These are phyloP conservation scores for Halichoeres trimaculatus DNA, from an alignment of 2,113 vertebrate species.

Conservation along the genomic window DNA sequence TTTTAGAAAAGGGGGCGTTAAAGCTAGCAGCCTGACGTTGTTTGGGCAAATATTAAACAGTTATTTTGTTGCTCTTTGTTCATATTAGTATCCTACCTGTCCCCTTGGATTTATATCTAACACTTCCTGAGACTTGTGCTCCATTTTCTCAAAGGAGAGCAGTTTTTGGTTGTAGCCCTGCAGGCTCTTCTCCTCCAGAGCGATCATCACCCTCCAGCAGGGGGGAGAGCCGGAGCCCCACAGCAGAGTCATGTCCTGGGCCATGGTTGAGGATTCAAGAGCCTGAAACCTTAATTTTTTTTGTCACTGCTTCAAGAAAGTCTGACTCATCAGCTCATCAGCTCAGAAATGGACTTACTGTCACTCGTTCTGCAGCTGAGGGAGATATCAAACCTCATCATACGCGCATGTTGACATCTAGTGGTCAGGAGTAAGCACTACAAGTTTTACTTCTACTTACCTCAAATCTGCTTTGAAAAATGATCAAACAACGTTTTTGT, in stretches of 20 bases:
- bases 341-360: background rate
- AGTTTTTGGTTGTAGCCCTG: slow-evolving; percentile 77
- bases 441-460: background rate
- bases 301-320: background rate
- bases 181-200: slow-evolving; percentile 82
- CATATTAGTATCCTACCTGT: slow-evolving; percentile 55
- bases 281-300: background rate
- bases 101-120: slow-evolving; percentile 79
- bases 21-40: background rate
- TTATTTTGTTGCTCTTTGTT: background rate
- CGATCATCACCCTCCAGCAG: slow-evolving; percentile 84
- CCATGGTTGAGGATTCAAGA: slow-evolving; percentile 61
- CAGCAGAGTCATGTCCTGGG: slow-evolving; percentile 74
- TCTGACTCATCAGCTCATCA: background rate
- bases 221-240: slow-evolving; percentile 82
- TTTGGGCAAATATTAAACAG: background rate
- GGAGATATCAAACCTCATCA: background rate
- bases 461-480: no score
- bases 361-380: background rate
- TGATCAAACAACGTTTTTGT: no score
- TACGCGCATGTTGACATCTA: background rate
- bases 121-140: slow-evolving; percentile 80
- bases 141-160: slow-evolving; percentile 80
- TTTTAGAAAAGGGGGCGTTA: background rate
- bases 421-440: background rate